Evolutionary conservation across 2,888 invertebrate genomes (phyloP), one percentile per base, ranked within the genome.

Genomic region (Lasiommata megera): DNA sequence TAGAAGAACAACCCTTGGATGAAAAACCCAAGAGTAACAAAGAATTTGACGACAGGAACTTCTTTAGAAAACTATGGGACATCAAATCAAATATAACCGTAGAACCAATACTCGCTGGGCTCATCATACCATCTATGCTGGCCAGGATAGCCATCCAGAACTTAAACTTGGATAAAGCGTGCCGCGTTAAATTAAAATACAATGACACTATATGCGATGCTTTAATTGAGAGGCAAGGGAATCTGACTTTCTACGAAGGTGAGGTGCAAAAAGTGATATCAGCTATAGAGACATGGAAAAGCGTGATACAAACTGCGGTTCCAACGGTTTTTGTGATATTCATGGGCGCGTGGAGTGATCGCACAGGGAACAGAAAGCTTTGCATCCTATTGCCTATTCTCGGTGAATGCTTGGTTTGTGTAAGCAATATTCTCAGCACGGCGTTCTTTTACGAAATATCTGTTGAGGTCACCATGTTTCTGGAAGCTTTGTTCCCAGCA

Each of bases 81-180:
- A 69, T 94, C 41, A 88, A 87, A 65, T 78, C 79, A 11, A 93
- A 93, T 73, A 93, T 94, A 62, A 93, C 94, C 1, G 94, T 95
- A 0, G 95, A 95, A 70, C 95, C 95, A 0, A 93, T 95, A 84
- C 77, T 95, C 43, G 94, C 94, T 0, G 94, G 94, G 46, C 92
- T 94, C 67, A 93, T 95, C 2, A 91, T 94, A 76, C 93, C 94
- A 17, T 91, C 93, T 34, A 92, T 92, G 69, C 70, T 93, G 28
- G 52, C 96, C 1, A 93, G 93, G 63, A 74, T 96, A 61, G 96
- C 96, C 5, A 93, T 86, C 37, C 87, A 88, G 60, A 89, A 89
- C 65, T 66, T 89, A 1, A 89, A 89, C 68, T 70, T 89, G 63
- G 88, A 88, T 47, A 88, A 89, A 73, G 77, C 87, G 0, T 88